phyloP scores from a whole-genome alignment of 2,797 vertebrate species.

The Cottoperca gobio region DNA sequence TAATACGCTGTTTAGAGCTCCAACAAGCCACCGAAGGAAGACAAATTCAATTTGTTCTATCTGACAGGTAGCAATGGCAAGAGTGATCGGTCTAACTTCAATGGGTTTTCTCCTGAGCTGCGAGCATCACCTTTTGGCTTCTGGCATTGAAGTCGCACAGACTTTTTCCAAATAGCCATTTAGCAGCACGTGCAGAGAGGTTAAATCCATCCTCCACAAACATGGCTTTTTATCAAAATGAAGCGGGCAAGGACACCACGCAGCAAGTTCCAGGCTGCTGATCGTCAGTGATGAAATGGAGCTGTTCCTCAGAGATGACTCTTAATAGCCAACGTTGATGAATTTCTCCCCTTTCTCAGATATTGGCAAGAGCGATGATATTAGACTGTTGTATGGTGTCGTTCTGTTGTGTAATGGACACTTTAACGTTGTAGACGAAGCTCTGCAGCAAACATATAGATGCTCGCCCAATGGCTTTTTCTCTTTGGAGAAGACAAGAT shows the following conservation, averaged over 20 bases:
- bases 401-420: background rate
- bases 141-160: conserved; percentile 72
- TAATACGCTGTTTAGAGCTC: conserved; percentile 85
- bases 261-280: conserved; percentile 43
- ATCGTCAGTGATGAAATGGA: conserved; percentile 41
- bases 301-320: conserved; percentile 23
- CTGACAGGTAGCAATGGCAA: conserved; percentile 82
- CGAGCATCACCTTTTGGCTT: conserved; percentile 79
- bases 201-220: conserved; percentile 69
- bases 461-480: background rate
- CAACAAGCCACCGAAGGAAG: conserved; percentile 83
- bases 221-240: conserved; percentile 70
- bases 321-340: conserved; percentile 39
- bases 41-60: conserved; percentile 88
- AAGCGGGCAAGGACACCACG: conserved; percentile 55
- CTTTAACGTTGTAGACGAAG: background rate
- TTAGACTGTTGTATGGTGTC: background rate
- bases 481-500: background rate
- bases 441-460: background rate
- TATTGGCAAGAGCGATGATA: conserved; percentile 23
- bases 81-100: conserved; percentile 77
- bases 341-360: conserved; percentile 32
- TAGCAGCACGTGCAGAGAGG: conserved; percentile 54
- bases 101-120: conserved; percentile 72
- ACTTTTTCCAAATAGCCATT: conserved; percentile 75